Conservation (phyloP, 2,113 vertebrate genomes). For the Hippolais icterina region DNA sequence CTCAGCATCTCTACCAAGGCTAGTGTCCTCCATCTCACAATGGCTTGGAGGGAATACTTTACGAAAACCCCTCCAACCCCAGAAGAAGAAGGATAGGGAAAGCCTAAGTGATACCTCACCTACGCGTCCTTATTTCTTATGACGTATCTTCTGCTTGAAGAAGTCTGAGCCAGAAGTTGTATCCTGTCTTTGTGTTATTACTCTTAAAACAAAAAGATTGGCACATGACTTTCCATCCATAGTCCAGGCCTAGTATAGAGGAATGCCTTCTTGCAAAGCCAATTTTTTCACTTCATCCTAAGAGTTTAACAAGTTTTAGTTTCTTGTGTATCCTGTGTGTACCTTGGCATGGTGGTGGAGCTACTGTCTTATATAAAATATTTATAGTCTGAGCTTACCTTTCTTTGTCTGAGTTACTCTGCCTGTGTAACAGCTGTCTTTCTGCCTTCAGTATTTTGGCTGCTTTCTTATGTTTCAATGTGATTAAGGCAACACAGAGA, state of each 20-base stretch:
- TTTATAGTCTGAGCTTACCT: background rate
- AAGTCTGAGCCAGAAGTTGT: background rate
- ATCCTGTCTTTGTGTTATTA: background rate
- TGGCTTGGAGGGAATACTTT: background rate
- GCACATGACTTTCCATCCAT: background rate
- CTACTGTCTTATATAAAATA: background rate
- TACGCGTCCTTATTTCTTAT: background rate
- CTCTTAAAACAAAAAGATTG: background rate
- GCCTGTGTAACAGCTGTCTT: background rate
- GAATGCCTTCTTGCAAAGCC: background rate
- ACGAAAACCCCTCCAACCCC: background rate
- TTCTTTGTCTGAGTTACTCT: background rate
- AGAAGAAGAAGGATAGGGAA: background rate
- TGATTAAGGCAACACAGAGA: background rate
- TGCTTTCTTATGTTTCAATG: background rate
- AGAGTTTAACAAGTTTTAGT: background rate
- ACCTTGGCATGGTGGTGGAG: background rate
- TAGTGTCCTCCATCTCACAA: background rate
- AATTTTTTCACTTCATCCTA: background rate
- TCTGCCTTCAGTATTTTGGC: background rate
- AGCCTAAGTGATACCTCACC: background rate
- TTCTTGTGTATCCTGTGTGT: background rate
- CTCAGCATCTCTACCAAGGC: background rate
- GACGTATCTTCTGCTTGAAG: background rate
- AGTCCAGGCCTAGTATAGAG: background rate